These are phyloP conservation scores for Drepana arcuata DNA, from an alignment of 1,140 invertebrate species.

Conservation along the genomic window DNA sequence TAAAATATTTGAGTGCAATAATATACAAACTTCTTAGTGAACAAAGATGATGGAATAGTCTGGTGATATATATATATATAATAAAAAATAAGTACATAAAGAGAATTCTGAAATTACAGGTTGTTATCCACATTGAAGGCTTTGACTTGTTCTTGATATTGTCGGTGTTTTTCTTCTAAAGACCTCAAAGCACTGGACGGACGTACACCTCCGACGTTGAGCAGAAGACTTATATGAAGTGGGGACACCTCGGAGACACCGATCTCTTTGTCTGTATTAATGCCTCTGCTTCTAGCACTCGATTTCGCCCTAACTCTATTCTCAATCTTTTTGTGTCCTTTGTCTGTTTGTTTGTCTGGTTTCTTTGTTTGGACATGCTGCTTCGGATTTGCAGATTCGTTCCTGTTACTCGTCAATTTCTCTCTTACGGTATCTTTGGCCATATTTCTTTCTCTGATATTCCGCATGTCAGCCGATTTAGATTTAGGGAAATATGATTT, in stretches of 20 bases:
- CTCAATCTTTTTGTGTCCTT: conserved; percentile 4
- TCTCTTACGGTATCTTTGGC: not conserved
- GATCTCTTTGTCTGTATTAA: conserved; percentile 15
- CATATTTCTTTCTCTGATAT: conserved; percentile 10
- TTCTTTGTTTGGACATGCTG: conserved; percentile 3
- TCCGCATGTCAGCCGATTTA: conserved; percentile 23
- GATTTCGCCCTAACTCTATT: conserved; percentile 18
- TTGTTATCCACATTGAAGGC: conserved; percentile 23
- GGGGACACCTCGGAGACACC: conserved; percentile 17
- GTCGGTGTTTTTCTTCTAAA: conserved; percentile 52
- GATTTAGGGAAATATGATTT: conserved; percentile 20
- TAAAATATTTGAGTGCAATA: too few relatives aligned
- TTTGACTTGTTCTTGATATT: conserved; percentile 56
- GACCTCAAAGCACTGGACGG: conserved; percentile 37
- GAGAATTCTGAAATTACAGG: conserved; percentile 4
- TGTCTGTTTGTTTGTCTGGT: conserved; percentile 1
- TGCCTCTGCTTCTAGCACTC: conserved; percentile 15
- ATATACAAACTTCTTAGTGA: too few relatives aligned
- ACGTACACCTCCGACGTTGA: conserved; percentile 37
- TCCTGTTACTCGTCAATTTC: not conserved
- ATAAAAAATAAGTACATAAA: conserved; percentile 1
- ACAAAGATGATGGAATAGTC: too few relatives aligned
- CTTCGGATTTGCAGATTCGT: not conserved
- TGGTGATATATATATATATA: conserved; percentile 1
- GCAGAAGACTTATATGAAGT: conserved; percentile 46